phyloP scores from a whole-genome alignment of 2,888 invertebrate genomes.

The Neria commutata region DNA sequence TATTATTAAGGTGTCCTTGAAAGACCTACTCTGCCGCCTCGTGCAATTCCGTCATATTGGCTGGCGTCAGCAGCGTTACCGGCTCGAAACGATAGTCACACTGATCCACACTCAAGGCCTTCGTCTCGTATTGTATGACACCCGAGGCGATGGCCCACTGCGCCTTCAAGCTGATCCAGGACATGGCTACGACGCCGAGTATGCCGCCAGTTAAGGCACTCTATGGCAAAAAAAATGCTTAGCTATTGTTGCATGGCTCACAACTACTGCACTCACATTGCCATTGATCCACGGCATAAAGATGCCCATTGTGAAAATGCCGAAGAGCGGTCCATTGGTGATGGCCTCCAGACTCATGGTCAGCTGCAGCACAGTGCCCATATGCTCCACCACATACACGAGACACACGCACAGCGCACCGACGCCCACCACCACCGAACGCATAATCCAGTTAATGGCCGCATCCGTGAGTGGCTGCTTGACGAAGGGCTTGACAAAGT shows the following conservation, averaged over 20 bases:
- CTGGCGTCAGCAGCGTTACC: conserved; percentile 32
- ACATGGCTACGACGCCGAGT: conserved; percentile 65
- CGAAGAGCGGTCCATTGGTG: conserved; percentile 74
- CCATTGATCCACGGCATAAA: conserved; percentile 73
- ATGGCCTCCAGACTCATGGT: conserved; percentile 74
- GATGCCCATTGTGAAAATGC: conserved; percentile 71
- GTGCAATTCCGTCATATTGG: conserved; percentile 32
- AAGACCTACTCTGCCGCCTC: conserved; percentile 47
- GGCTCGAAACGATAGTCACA: conserved; percentile 69
- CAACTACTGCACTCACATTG: conserved; percentile 61
- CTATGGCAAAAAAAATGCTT: conserved; percentile 47
- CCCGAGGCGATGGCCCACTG: conserved; percentile 70
- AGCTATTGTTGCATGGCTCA: not conserved
- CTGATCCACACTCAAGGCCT: conserved; percentile 68
- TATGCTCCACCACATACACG: conserved; percentile 75
- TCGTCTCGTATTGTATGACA: conserved; percentile 70
- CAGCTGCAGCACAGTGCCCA: conserved; percentile 74
- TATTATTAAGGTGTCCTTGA: not conserved
- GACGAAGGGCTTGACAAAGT: conserved; percentile 71
- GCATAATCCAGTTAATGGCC: conserved; percentile 69
- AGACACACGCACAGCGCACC: conserved; percentile 72
- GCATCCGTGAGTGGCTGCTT: conserved; percentile 65
- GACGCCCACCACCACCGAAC: conserved; percentile 72
- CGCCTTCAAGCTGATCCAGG: conserved; percentile 69
- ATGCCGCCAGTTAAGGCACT: conserved; percentile 69